Percentiles rank a stretch among this genome's conserved stretches.
phyloP scores from a whole-genome alignment of 2,797 vertebrate genomes.

The Ciconia nigra region DNA sequence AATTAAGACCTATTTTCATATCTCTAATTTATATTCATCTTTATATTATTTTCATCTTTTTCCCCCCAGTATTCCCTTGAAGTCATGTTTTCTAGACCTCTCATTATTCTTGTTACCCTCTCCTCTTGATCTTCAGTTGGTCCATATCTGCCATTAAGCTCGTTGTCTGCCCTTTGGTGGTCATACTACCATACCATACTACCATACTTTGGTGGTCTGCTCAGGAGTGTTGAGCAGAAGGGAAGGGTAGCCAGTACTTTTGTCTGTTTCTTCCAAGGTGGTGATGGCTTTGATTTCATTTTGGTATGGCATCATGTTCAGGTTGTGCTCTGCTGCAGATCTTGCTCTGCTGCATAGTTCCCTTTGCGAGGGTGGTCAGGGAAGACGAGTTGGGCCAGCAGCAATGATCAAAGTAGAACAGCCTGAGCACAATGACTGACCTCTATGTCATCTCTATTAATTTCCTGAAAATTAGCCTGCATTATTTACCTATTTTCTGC shows the following conservation, averaged over 20 bases:
- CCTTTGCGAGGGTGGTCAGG: background rate
- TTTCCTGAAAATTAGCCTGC: background rate
- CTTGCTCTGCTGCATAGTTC: background rate
- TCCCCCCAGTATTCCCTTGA: fast-evolving
- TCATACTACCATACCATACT: too few relatives aligned
- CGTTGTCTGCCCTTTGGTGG: background rate
- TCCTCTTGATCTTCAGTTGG: background rate
- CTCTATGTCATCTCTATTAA: background rate
- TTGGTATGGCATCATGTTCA: background rate
- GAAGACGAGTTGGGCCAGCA: background rate
- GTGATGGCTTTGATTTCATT: background rate
- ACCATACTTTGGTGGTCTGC: too few relatives aligned
- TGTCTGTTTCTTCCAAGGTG: background rate
- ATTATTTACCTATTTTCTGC: background rate
- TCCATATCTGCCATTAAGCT: background rate
- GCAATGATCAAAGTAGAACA: background rate
- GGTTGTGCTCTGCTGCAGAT: background rate
- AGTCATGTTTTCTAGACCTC: background rate
- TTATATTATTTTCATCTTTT: background rate
- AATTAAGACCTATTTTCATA: background rate
- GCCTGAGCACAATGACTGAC: background rate
- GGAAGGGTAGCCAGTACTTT: background rate
- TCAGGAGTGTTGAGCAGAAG: background rate
- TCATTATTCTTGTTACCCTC: background rate
- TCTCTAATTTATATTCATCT: background rate